These are phyloP conservation scores for Clarias fuscus DNA, from an alignment of 2,797 vertebrate genomes.

Conservation along the genomic window DNA sequence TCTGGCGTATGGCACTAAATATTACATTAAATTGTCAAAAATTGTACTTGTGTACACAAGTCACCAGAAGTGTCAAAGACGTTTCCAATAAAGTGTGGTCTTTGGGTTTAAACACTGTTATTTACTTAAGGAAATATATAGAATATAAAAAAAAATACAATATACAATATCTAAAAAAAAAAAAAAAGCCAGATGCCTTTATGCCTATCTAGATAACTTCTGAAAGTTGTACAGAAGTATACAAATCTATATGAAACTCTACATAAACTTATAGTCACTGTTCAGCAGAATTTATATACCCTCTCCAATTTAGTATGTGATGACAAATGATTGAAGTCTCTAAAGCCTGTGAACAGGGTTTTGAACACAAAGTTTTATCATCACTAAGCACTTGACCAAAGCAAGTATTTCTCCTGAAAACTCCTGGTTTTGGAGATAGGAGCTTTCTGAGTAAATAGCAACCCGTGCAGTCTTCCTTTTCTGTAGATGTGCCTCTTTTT, in stretches of 20 bases:
- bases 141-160: no score
- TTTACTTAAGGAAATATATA: not conserved
- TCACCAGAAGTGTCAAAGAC: not conserved
- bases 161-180: not conserved
- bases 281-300: not conserved
- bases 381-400: constrained; percentile 15
- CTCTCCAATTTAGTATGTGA: not conserved
- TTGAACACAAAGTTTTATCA: constrained; percentile 8
- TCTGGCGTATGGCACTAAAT: not conserved
- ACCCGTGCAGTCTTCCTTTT: constrained; percentile 14
- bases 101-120: not conserved
- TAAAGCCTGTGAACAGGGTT: not conserved
- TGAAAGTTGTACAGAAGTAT: not conserved
- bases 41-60: not conserved
- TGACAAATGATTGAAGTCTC: not conserved
- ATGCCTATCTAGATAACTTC: not conserved
- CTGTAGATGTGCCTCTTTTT: constrained; percentile 38
- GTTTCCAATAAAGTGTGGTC: not conserved
- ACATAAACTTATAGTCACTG: not conserved
- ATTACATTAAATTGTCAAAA: not conserved
- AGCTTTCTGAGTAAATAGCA: not conserved
- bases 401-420: not conserved
- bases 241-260: not conserved
- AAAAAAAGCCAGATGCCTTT: not conserved
- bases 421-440: constrained; percentile 5